phyloP scores from a whole-genome alignment of 2,113 vertebrate species.

The Chaetodon auriga region DNA sequence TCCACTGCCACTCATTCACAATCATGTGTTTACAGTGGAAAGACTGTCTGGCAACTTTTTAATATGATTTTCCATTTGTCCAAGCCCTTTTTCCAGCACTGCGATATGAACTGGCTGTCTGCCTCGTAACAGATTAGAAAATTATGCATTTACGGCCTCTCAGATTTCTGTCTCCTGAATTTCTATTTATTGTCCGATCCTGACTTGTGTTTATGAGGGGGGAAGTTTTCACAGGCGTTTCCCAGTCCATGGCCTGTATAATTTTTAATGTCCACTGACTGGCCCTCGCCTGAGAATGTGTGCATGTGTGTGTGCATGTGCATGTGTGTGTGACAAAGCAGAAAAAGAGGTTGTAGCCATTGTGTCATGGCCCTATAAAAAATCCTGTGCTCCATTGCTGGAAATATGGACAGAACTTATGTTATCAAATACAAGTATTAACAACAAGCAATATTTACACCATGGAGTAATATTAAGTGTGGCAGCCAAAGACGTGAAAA shows the following conservation, averaged over 20 bases:
- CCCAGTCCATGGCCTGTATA: constrained; percentile 50
- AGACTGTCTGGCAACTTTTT: constrained; percentile 65
- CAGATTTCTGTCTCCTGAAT: constrained; percentile 73
- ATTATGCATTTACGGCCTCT: constrained; percentile 74
- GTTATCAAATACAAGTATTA: constrained; percentile 17
- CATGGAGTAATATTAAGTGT: not conserved
- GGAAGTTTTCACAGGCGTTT: constrained; percentile 72
- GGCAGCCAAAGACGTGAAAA: constrained; percentile 13
- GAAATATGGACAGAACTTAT: constrained; percentile 5
- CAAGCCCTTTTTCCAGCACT: constrained; percentile 47
- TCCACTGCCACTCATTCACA: constrained; percentile 45
- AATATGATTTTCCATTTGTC: constrained; percentile 67
- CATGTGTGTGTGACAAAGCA: not conserved
- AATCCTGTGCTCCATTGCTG: constrained; percentile 21
- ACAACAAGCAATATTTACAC: not conserved
- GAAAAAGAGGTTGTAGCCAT: constrained; percentile 29
- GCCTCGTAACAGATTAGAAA: constrained; percentile 73
- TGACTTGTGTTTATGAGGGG: constrained; percentile 65
- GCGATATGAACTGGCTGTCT: constrained; percentile 68
- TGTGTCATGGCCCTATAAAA: constrained; percentile 25
- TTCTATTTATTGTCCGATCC: constrained; percentile 75
- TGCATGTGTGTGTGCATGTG: constrained; percentile 5
- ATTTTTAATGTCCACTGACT: constrained; percentile 53
- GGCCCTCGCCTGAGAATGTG: constrained; percentile 4
- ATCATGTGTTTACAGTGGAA: constrained; percentile 70